These are phyloP conservation scores for Calidris pugnax DNA, from an alignment of 2,113 vertebrate genomes.

Conservation along the genomic window DNA sequence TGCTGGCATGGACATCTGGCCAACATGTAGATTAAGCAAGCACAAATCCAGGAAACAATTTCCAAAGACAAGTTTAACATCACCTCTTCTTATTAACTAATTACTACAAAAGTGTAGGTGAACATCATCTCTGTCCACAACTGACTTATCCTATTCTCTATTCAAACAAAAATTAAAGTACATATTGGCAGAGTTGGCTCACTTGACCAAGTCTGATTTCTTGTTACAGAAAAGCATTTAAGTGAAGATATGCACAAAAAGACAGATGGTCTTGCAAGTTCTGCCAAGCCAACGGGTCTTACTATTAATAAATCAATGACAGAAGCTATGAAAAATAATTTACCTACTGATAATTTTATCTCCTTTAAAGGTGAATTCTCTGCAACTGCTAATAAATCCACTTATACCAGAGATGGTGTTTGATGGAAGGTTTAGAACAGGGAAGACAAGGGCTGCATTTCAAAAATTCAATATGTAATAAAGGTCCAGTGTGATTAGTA, in stretches of 20 bases:
- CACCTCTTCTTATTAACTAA: background rate
- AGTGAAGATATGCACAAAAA: background rate
- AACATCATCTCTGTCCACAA: background rate
- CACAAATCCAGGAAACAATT: background rate
- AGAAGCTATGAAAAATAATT: background rate
- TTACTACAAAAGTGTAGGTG: background rate
- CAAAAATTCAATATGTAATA: background rate
- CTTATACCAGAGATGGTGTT: background rate
- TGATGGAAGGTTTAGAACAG: background rate
- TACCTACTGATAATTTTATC: background rate
- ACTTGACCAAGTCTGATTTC: background rate
- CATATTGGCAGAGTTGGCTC: background rate
- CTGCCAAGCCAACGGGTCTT: background rate
- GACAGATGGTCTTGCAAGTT: background rate
- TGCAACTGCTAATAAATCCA: background rate
- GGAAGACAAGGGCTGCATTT: background rate
- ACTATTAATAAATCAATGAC: background rate
- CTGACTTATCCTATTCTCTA: background rate
- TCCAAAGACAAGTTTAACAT: background rate
- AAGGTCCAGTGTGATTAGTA: background rate
- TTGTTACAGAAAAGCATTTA: background rate
- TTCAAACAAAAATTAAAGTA: conserved; percentile 23
- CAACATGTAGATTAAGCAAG: background rate
- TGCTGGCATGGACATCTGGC: background rate
- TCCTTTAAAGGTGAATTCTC: background rate